Evolutionary conservation across 1,140 invertebrate genomes (phyloP), one percentile per base, ranked within the genome.

Genomic region (Pseudomyrmex sp.): DNA sequence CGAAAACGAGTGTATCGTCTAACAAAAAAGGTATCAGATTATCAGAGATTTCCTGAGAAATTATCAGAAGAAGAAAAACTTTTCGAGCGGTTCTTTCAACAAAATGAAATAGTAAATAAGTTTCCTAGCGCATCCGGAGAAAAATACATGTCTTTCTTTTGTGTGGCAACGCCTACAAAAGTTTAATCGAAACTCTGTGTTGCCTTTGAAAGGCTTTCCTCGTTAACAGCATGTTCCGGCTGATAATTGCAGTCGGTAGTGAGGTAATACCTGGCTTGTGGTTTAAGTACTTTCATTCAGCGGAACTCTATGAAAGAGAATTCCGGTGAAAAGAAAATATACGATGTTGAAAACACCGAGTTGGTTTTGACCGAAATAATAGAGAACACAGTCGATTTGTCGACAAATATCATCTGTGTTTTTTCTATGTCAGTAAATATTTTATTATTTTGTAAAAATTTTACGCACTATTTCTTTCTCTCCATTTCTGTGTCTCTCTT

Each of bases 121-220:
- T 79, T 79, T 70, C 76, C 46, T 79, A 48, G 52, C 54, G 10
- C 59, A 79, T 8, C 56, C 5, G 35, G 5, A 35, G 58, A 82
- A 58, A 61, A 74, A 82, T 75, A 82, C 62, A 82, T 35, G 12
- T 70, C 15, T 74, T 48, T 62, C 44, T 74, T 48, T 61, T 82
- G 74, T 82, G 58, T 46, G 5, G 58, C 69, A 61, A 58, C 35
- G 48, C 79, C 69, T 82, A 82, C 48, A 63, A 82, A 35, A 82
- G 69, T 82, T 82, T 82, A 82, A 75, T 82, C 79, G 79, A 63
- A 82, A 75, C 70, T 75, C 58, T 75, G 26, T 82, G 79, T 82
- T 82, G 79, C 69, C 79, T 82, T 75, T 82, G 79, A 82, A 82
- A 82, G 79, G 70, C 79, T 82, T 82, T 75, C 58, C 79, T 74